A percentile compares a stretch with the other conserved stretches of the same genome.
These are phyloP conservation scores for Sphaerolaimus hirsutus DNA, from an alignment of 2,888 invertebrate species.

Conservation along the genomic window DNA sequence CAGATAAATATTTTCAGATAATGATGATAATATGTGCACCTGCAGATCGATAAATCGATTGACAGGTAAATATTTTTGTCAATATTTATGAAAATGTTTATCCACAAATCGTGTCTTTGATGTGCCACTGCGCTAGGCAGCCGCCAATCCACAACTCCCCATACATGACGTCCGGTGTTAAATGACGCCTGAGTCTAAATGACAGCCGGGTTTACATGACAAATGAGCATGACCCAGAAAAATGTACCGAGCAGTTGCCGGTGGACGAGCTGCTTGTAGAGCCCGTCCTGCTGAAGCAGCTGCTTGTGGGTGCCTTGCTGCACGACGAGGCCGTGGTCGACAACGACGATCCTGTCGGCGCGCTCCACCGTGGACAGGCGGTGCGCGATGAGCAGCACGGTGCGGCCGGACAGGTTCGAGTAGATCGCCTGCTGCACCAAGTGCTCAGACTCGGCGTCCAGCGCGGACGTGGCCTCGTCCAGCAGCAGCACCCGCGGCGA, in stretches of 20 bases:
- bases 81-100: too few relatives aligned
- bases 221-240: too few relatives aligned
- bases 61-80: too few relatives aligned
- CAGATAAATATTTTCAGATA: too few relatives aligned
- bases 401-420: conserved; percentile 27
- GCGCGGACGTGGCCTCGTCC: conserved; percentile 1
- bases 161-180: too few relatives aligned
- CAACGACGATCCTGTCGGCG: conserved; percentile 26
- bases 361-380: conserved; percentile 31
- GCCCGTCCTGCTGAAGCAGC: conserved; percentile 20
- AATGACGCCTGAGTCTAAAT: too few relatives aligned
- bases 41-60: too few relatives aligned
- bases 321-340: conserved; percentile 18
- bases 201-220: too few relatives aligned
- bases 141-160: too few relatives aligned
- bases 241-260: conserved; percentile 21
- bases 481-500: neutral
- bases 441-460: conserved; percentile 2
- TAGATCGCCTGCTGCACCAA: conserved; percentile 28
- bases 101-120: too few relatives aligned
- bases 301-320: conserved; percentile 21
- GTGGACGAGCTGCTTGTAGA: conserved; percentile 23
- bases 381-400: conserved; percentile 32
- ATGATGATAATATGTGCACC: too few relatives aligned
- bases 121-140: too few relatives aligned